Evolutionary conservation across 2,797 vertebrate species (phyloP), one percentile per base, ranked within the genome.

Genomic region (Paedocypris micromegethes): DNA sequence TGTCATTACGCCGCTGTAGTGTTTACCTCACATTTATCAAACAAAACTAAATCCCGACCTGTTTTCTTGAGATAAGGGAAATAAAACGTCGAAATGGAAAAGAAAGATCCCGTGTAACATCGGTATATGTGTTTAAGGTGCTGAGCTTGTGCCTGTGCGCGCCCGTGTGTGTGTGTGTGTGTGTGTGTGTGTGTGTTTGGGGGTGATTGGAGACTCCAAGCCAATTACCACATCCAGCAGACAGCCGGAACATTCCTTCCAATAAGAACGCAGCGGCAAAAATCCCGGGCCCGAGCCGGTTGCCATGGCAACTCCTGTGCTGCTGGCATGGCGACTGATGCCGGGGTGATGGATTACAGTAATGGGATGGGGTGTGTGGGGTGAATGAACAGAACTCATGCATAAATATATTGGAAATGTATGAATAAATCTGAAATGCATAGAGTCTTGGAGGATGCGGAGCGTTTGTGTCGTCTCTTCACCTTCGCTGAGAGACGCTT

Each of bases 271-370:
- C 73, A 78, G 82, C 84, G 87, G 83, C 83, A 78, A 85, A 86
- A 79, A 85, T 84, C 83, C 80, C 67, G 75, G 86, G 86, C 86
- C 80, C 73, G 85, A 88, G 85, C 82, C 86, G 87, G 90, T 92
- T 91, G 86, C 88, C 80, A 89, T 90, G 89, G 89, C 79, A 88
- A 92, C 87, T 86, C 81, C 79, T 75, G 82, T 80, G 81, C 87
- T 89, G 88, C 88, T 90, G 89, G 88, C 85, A 89, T 89, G 86
- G 86, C 83, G 84, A 85, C 82, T 89, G 90, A 89, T 90, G 88
- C 89, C 83, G 84, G 85, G 85, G 88, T 90, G 89, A 91, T 91
- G 88, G 90, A 90, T 91, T 91, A 90, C 88, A 86, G 88, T 90
- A 90, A 91, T 90, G 87, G 88, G 86, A 84, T 88, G 85, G 86